phyloP scores from a whole-genome alignment of 2,888 invertebrate species.

The Hypercompe scribonia region DNA sequence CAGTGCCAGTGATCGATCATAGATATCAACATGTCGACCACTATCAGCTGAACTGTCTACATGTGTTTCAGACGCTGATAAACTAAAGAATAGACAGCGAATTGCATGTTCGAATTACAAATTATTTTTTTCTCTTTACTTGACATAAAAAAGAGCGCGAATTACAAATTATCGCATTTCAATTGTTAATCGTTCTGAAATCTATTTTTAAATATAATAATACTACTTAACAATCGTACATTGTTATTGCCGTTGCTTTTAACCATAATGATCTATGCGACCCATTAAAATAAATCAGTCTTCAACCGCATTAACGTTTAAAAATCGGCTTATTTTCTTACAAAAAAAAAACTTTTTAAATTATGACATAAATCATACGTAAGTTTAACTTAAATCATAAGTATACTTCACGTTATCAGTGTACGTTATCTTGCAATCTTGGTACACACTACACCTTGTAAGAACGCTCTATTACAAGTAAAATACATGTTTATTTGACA shows the following conservation, averaged over 20 bases:
- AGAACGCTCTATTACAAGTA: constrained; percentile 70
- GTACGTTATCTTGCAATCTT: constrained; percentile 74
- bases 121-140: not conserved
- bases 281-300: constrained; percentile 9
- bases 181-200: not conserved
- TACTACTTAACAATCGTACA: not conserved
- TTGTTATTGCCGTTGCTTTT: constrained; percentile 4
- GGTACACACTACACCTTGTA: constrained; percentile 75
- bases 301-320: not conserved
- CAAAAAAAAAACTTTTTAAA: constrained; percentile 12
- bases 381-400: constrained; percentile 42
- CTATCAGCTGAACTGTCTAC: constrained; percentile 40
- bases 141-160: not conserved
- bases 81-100: constrained; percentile 30
- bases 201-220: not conserved
- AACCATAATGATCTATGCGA: constrained; percentile 3
- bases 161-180: not conserved
- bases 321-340: not conserved
- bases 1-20: constrained; percentile 76
- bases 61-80: constrained; percentile 43
- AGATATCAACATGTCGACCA: constrained; percentile 54
- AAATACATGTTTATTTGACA: constrained; percentile 63
- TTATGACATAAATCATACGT: constrained; percentile 36
- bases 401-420: constrained; percentile 62
- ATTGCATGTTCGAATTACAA: constrained; percentile 8